phyloP scores from a whole-genome alignment of 2,888 invertebrate genomes.

The Polydrusus cervinus region DNA sequence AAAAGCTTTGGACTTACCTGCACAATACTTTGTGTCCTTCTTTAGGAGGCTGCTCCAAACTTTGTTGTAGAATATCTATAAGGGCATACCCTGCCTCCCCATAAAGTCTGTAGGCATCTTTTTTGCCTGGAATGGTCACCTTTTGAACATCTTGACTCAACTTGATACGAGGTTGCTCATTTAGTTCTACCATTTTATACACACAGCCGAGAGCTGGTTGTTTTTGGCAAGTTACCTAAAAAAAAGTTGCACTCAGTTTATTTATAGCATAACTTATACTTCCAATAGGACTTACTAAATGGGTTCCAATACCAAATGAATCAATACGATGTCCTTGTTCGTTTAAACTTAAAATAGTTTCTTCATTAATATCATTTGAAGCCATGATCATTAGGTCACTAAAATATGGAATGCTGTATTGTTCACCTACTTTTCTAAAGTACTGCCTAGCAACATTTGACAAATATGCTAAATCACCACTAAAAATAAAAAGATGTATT shows the following conservation, averaged over 20 bases:
- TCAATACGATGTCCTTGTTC: conserved; percentile 97
- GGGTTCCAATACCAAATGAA: conserved; percentile 85
- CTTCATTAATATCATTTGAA: conserved; percentile 99
- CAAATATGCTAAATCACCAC: conserved; percentile 96
- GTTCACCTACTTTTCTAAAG: conserved; percentile 84
- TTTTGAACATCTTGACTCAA: conserved; percentile 97
- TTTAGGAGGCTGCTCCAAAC: conserved; percentile 83
- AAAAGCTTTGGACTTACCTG: conserved; percentile 59
- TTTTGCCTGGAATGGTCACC: conserved; percentile 97
- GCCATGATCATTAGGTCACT: conserved; percentile 92
- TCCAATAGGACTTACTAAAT: conserved; percentile 79
- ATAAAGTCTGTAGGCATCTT: conserved; percentile 84
- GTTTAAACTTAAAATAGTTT: conserved; percentile 96
- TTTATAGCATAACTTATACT: too few species aligned
- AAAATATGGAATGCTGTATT: conserved; percentile 89
- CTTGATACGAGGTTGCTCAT: conserved; percentile 92
- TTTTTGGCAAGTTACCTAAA: conserved; percentile 87
- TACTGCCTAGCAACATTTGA: conserved; percentile 88
- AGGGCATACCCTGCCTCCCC: conserved; percentile 88
- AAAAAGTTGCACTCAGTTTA: too few species aligned
- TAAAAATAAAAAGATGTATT: conserved; percentile 66
- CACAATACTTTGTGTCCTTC: conserved; percentile 90
- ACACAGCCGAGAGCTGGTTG: conserved; percentile 98
- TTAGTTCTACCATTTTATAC: conserved; percentile 96
- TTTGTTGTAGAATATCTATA: conserved; percentile 91